Evolutionary conservation across 2,113 vertebrate genomes (phyloP).

Genomic region (Pogona vitticeps): DNA sequence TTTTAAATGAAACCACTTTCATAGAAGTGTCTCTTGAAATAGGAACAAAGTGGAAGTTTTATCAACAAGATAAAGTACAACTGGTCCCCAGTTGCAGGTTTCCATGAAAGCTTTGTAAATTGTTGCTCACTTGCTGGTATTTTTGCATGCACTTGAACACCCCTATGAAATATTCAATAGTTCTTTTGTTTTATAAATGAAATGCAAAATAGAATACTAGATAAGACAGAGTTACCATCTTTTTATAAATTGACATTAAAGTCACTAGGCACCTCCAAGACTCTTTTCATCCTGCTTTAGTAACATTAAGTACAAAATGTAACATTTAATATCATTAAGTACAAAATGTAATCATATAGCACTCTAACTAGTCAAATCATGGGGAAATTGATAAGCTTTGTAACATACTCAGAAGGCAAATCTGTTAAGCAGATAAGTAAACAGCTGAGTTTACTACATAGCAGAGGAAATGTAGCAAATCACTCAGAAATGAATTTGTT

Average conservation of each 20-base stretch:
- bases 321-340: too few relatives aligned
- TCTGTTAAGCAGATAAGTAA: conserved; percentile 10
- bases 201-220: conserved; percentile 18
- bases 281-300: neutral
- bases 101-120: neutral
- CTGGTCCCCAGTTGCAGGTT: neutral
- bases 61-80: neutral
- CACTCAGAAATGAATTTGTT: neutral
- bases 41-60: neutral
- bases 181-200: neutral
- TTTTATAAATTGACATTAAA: conserved; percentile 13
- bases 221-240: neutral
- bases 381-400: neutral
- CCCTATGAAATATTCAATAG: neutral
- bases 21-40: neutral
- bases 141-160: neutral
- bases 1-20: neutral
- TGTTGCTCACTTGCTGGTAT: neutral
- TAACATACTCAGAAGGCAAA: neutral
- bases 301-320: neutral
- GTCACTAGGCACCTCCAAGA: neutral
- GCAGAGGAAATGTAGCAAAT: neutral
- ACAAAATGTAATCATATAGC: neutral
- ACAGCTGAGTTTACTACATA: neutral
- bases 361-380: conserved; percentile 5